Evolutionary conservation across 2,113 vertebrate genomes (phyloP).

Genomic region (Camelus bactrianus): DNA sequence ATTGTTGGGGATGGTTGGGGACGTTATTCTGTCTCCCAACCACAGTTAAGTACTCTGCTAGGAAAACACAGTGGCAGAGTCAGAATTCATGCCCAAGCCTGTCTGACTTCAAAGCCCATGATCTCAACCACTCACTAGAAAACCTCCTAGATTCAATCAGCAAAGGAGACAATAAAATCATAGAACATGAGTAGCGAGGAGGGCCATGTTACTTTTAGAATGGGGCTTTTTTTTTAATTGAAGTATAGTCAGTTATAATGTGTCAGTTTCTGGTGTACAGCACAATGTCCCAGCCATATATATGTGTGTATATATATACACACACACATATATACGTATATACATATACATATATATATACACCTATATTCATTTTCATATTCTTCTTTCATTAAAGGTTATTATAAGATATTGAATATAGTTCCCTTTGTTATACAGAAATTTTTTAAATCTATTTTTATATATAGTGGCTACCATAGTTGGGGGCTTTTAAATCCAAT

Average conservation of each 20-base stretch:
- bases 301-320: too few relatives aligned
- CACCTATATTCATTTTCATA: too few relatives aligned
- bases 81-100: background rate
- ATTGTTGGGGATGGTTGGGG: background rate
- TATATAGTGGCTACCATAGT: background rate
- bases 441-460: too few relatives aligned
- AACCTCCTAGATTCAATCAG: background rate
- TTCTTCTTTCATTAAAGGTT: too few relatives aligned
- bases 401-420: too few relatives aligned
- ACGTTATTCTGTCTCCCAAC: background rate
- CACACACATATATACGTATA: too few relatives aligned
- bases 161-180: slow-evolving; percentile 50
- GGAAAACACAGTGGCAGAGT: background rate
- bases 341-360: too few relatives aligned
- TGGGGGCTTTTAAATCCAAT: slow-evolving; percentile 18
- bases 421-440: too few relatives aligned
- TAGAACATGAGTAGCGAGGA: background rate
- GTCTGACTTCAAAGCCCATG: background rate
- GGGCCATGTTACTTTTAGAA: slow-evolving; percentile 8
- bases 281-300: too few relatives aligned
- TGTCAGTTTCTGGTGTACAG: too few relatives aligned
- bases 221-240: background rate
- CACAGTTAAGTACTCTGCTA: background rate
- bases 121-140: background rate
- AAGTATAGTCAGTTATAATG: too few relatives aligned